A percentile compares a stretch with the other conserved stretches of the same genome.
Conservation (phyloP, 2,797 vertebrate species). For the Benthosema pterotum region DNA sequence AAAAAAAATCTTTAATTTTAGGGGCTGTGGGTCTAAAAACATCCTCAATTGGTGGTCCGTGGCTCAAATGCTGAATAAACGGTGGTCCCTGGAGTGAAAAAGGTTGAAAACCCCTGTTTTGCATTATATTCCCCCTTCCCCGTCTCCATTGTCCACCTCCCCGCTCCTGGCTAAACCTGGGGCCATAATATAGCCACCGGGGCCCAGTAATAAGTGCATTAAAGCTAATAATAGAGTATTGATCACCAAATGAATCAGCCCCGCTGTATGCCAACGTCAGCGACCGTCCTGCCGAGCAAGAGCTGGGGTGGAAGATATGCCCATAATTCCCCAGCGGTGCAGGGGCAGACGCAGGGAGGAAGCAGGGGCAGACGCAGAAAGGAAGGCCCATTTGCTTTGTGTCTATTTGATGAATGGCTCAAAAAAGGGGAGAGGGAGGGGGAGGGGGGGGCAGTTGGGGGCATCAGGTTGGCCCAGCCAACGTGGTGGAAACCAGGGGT, state of each 20-base stretch:
- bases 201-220: constrained; percentile 52
- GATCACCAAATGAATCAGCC: constrained; percentile 59
- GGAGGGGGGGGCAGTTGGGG: too few relatives aligned
- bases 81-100: too few relatives aligned
- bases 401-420: constrained; percentile 65
- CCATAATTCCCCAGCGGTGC: constrained; percentile 34
- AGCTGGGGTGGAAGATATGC: constrained; percentile 14
- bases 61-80: too few relatives aligned
- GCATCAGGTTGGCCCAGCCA: constrained; percentile 22
- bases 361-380: constrained; percentile 27
- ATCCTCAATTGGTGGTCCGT: too few relatives aligned
- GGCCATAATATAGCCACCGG: constrained; percentile 9
- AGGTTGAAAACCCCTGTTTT: too few relatives aligned
- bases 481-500: constrained; percentile 5
- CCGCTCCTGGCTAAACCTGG: constrained; percentile 18
- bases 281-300: constrained; percentile 54
- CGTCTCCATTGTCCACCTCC: background rate
- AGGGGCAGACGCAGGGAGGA: constrained; percentile 25
- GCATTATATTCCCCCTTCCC: constrained; percentile 11
- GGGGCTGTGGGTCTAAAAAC: too few relatives aligned
- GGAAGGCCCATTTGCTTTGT: constrained; percentile 46
- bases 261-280: constrained; percentile 36
- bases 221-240: constrained; percentile 62
- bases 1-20: too few relatives aligned
- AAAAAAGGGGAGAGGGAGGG: constrained; percentile 14